Percentiles rank a stretch among this genome's conserved stretches.
These are phyloP conservation scores for Bombus pyrosoma DNA, from an alignment of 1,140 invertebrate genomes.

Conservation along the genomic window DNA sequence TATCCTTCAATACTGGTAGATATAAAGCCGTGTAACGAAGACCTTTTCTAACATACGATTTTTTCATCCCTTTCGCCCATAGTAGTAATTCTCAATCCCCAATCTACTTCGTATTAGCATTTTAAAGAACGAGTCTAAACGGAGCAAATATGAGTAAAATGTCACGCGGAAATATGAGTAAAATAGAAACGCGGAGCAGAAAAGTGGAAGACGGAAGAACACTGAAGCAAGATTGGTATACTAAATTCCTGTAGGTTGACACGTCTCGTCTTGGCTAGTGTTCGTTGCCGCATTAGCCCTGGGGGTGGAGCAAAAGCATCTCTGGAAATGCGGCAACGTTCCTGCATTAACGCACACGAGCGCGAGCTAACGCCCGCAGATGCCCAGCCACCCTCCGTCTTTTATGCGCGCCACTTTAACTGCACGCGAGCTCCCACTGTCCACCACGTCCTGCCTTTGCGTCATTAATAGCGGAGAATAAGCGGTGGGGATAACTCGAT, in stretches of 20 bases:
- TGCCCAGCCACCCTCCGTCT: not conserved
- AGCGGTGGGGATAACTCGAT: not conserved
- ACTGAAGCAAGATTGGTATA: constrained; percentile 36
- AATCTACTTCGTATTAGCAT: too few species aligned
- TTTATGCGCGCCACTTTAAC: not conserved
- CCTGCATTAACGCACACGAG: constrained; percentile 53
- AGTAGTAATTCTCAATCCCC: too few species aligned
- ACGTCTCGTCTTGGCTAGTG: constrained; percentile 34
- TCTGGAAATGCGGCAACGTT: constrained; percentile 52
- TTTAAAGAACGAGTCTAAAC: too few species aligned
- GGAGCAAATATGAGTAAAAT: too few species aligned
- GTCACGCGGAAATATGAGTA: too few species aligned
- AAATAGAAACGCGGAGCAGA: not conserved
- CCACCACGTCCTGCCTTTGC: not conserved
- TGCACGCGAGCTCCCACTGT: not conserved
- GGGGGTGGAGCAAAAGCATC: not conserved
- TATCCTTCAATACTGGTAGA: not conserved
- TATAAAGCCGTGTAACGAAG: too few species aligned
- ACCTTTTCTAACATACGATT: too few species aligned
- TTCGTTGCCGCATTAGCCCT: constrained; percentile 45
- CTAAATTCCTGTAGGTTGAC: constrained; percentile 42
- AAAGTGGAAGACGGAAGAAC: not conserved
- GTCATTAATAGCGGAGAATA: not conserved
- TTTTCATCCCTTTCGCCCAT: too few species aligned
- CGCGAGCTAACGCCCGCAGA: not conserved